Conservation (phyloP, 1,140 invertebrate species). For the Zaprionus camerounensis region DNA sequence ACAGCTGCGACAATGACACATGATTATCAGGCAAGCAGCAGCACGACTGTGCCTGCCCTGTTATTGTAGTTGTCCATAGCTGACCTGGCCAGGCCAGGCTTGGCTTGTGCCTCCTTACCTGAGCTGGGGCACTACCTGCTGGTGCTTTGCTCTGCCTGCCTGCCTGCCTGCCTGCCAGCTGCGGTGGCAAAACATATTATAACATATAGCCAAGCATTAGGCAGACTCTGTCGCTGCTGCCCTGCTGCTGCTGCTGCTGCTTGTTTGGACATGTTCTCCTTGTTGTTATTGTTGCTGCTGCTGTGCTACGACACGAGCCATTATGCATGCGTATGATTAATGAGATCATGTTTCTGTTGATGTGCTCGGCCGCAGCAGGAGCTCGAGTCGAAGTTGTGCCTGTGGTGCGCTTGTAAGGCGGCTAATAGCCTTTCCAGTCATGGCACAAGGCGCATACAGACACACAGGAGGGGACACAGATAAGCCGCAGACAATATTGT, state of each 20-base stretch:
- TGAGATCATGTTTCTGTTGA: slow-evolving; percentile 80
- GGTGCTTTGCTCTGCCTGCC: too few species aligned
- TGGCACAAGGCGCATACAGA: slow-evolving; percentile 3
- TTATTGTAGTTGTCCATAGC: slow-evolving; percentile 39
- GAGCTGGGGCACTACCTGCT: slow-evolving; percentile 4
- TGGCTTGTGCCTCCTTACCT: background rate
- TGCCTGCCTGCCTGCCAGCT: slow-evolving; percentile 21
- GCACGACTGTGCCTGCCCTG: slow-evolving; percentile 15
- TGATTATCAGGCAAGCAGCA: slow-evolving; percentile 66
- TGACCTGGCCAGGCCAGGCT: slow-evolving; percentile 3
- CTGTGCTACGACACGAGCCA: slow-evolving; percentile 66
- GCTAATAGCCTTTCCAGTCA: slow-evolving; percentile 40
- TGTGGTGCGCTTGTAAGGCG: background rate
- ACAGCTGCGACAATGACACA: slow-evolving; percentile 79
- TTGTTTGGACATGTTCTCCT: slow-evolving; percentile 22
- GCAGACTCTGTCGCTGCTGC: slow-evolving; percentile 29
- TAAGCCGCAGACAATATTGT: slow-evolving; percentile 44
- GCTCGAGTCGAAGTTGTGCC: background rate
- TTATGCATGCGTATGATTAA: slow-evolving; percentile 80
- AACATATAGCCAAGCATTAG: slow-evolving; percentile 74
- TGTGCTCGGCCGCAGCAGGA: slow-evolving; percentile 34
- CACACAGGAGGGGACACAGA: slow-evolving; percentile 17
- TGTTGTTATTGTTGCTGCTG: slow-evolving; percentile 17
- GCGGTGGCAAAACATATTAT: slow-evolving; percentile 44
- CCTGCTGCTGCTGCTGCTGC: slow-evolving; percentile 4